Conservation (phyloP, 1,140 invertebrate genomes). For the Rhizoglyphus robini region DNA sequence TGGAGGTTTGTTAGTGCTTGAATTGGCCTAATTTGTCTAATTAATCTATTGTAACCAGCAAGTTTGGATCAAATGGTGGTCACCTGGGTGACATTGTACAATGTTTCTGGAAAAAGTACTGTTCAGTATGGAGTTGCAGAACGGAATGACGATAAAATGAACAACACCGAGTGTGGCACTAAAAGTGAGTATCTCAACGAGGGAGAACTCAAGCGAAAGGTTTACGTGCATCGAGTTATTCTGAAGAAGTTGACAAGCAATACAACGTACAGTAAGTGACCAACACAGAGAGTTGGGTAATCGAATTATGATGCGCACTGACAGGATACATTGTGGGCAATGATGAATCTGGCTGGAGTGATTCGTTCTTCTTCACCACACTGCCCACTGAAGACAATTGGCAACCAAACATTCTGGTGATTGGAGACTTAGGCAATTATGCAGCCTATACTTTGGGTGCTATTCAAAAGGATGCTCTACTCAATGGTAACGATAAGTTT, state of each 20-base stretch:
- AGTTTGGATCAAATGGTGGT: no score
- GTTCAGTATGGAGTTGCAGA: no score
- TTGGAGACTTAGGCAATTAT: slow-evolving; percentile 77
- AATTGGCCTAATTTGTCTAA: no score
- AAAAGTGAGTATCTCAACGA: slow-evolving; percentile 55
- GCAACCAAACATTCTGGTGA: slow-evolving; percentile 52
- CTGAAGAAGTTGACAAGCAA: slow-evolving; percentile 45
- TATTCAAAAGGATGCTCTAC: slow-evolving; percentile 60
- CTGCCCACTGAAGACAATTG: slow-evolving; percentile 17
- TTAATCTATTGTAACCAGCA: no score
- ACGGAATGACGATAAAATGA: no score
- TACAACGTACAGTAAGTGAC: slow-evolving; percentile 47
- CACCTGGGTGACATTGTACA: slow-evolving; percentile 90
- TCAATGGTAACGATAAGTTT: slow-evolving; percentile 59
- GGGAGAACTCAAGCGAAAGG: slow-evolving; percentile 45
- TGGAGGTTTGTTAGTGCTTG: no score
- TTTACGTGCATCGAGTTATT: slow-evolving; percentile 65
- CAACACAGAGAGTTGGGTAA: no score
- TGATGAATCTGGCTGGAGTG: slow-evolving; percentile 20
- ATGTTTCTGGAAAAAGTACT: no score
- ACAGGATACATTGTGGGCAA: background rate
- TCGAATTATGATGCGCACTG: background rate
- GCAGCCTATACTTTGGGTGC: slow-evolving; percentile 65
- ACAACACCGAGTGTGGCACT: slow-evolving; percentile 44
- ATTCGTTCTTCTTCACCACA: slow-evolving; percentile 22